Evolutionary conservation across 2,888 invertebrate species (phyloP).

Genomic region (Mythimna impura): DNA sequence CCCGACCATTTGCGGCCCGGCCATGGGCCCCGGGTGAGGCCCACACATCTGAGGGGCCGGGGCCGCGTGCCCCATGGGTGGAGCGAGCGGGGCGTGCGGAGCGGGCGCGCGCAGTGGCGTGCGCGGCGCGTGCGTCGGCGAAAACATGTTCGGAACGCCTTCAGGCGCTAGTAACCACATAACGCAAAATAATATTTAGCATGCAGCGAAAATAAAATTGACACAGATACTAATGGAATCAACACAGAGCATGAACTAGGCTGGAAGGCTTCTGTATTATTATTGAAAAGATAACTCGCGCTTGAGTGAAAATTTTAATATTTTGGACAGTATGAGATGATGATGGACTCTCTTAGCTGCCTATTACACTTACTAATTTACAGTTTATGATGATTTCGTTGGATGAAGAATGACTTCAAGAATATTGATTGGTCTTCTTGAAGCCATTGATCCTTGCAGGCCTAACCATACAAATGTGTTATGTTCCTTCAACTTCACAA

Average conservation of each 20-base stretch:
- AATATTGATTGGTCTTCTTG: not conserved
- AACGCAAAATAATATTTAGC: slow-evolving; percentile 80
- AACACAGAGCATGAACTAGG: slow-evolving; percentile 21
- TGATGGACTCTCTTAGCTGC: not conserved
- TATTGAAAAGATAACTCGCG: too few relatives aligned
- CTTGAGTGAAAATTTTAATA: not conserved
- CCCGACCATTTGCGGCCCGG: slow-evolving; percentile 76
- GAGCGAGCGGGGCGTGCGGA: slow-evolving; percentile 78
- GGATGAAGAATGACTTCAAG: too few relatives aligned
- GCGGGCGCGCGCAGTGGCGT: slow-evolving; percentile 81
- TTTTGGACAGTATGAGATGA: not conserved
- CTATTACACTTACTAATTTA: not conserved
- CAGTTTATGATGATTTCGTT: not conserved
- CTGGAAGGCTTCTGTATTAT: not conserved
- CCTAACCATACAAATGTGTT: slow-evolving; percentile 24
- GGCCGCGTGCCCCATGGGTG: slow-evolving; percentile 67
- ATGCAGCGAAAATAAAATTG: slow-evolving; percentile 71
- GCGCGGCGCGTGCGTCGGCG: slow-evolving; percentile 83
- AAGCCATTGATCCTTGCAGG: not conserved
- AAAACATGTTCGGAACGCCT: slow-evolving; percentile 88
- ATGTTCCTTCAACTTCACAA: slow-evolving; percentile 35
- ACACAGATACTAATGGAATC: slow-evolving; percentile 38
- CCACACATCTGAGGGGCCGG: slow-evolving; percentile 71
- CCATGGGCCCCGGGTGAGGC: slow-evolving; percentile 80
- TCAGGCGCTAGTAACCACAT: slow-evolving; percentile 84